Percentiles rank a stretch among this genome's conserved stretches.
These are phyloP conservation scores for Anthonomus grandis DNA, from an alignment of 1,140 invertebrate species.

Conservation along the genomic window DNA sequence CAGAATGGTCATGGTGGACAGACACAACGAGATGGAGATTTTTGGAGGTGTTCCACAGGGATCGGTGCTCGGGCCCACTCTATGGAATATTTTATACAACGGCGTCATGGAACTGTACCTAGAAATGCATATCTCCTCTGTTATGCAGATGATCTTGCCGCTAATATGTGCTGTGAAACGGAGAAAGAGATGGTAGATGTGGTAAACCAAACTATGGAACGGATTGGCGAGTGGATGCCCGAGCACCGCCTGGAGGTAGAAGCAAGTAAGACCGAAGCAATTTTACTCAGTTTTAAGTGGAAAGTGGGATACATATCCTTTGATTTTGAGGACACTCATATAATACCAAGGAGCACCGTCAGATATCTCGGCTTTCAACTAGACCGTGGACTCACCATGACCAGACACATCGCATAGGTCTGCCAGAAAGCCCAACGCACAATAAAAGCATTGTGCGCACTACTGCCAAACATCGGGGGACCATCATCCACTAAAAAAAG, in stretches of 20 bases:
- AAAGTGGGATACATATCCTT: background rate
- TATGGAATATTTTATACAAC: constrained; percentile 44
- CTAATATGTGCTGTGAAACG: background rate
- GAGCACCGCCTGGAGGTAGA: background rate
- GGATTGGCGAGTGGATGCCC: background rate
- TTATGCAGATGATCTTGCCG: constrained; percentile 9
- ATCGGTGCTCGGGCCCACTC: constrained; percentile 44
- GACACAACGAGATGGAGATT: constrained; percentile 14
- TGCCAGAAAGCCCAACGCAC: no score
- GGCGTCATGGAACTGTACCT: background rate
- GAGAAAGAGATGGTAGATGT: background rate
- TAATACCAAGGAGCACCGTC: no score
- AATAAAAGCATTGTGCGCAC: no score
- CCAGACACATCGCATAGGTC: no score
- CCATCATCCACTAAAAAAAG: no score
- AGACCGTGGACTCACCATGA: no score
- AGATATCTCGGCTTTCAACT: no score
- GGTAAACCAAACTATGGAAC: background rate
- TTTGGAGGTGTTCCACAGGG: constrained; percentile 49
- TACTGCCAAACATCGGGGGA: no score
- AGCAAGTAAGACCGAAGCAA: background rate
- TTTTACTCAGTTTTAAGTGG: background rate
- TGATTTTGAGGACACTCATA: background rate
- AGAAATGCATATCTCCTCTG: background rate
- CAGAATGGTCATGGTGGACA: background rate